Conservation (phyloP, 2,888 invertebrate species). For the Smittia aterrima region DNA sequence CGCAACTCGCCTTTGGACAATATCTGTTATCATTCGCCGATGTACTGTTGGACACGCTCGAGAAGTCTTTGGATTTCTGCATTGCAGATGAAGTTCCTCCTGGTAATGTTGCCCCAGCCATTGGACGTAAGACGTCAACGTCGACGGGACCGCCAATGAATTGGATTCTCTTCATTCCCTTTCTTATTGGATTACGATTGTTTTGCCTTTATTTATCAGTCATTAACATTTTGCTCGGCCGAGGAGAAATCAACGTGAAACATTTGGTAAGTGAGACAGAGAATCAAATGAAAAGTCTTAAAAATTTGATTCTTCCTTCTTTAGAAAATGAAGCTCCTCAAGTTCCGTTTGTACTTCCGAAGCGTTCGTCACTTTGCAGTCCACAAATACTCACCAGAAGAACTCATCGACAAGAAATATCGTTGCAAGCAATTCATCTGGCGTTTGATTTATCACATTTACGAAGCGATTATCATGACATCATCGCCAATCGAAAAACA, state of each 20-base stretch:
- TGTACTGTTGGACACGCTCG: background rate
- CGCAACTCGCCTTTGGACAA: slow-evolving; percentile 16
- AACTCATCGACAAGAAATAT: background rate
- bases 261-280: background rate
- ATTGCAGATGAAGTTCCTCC: background rate
- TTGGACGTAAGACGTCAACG: background rate
- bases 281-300: background rate
- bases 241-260: slow-evolving; percentile 7
- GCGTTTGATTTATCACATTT: background rate
- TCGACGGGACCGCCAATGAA: slow-evolving; percentile 6
- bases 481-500: background rate
- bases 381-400: background rate
- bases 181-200: background rate
- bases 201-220: background rate
- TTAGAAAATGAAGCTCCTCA: background rate
- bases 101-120: background rate
- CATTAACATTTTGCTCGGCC: background rate
- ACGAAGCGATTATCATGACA: slow-evolving; percentile 12
- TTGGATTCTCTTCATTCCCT: slow-evolving; percentile 25
- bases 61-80: slow-evolving; percentile 14
- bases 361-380: slow-evolving; percentile 15
- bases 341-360: slow-evolving; percentile 27
- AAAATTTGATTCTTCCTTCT: background rate
- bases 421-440: background rate
- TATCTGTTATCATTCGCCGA: background rate